These are phyloP conservation scores for Lithosia quadra DNA, from an alignment of 2,888 invertebrate genomes.

Conservation along the genomic window DNA sequence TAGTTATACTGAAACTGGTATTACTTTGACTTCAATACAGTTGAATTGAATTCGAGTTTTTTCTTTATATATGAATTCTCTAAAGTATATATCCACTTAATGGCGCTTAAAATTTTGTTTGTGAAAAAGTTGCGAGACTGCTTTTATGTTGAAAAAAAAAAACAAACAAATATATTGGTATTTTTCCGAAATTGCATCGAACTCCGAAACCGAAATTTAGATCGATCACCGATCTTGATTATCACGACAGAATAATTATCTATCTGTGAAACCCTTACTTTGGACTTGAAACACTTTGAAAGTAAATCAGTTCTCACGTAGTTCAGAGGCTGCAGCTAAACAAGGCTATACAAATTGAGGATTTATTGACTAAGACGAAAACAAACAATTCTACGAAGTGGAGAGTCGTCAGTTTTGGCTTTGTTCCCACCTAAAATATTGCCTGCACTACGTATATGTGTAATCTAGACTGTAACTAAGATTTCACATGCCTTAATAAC, in stretches of 20 bases:
- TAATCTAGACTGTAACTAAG: conserved; percentile 19
- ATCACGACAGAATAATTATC: not conserved
- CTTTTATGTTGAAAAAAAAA: too few relatives aligned
- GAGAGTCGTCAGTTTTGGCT: conserved; percentile 42
- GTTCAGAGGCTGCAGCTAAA: not conserved
- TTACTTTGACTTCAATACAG: not conserved
- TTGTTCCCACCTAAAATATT: conserved; percentile 36
- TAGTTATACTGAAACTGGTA: not conserved
- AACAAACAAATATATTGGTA: not conserved
- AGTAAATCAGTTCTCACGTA: not conserved
- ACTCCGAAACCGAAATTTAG: not conserved
- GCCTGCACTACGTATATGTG: conserved; percentile 15
- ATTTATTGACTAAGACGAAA: conserved; percentile 27
- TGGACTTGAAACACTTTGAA: not conserved
- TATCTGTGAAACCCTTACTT: not conserved
- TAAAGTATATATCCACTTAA: not conserved
- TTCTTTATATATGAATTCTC: not conserved
- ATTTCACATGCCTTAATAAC: conserved; percentile 11
- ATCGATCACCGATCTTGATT: not conserved
- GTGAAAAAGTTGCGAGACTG: not conserved
- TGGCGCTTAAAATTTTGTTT: too few relatives aligned
- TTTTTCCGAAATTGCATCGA: too few relatives aligned
- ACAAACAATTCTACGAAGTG: conserved; percentile 27
- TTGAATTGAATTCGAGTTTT: not conserved
- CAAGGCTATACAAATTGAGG: conserved; percentile 25